Evolutionary conservation across 2,113 vertebrate genomes (phyloP).

Genomic region (Lophochroa leadbeateri): DNA sequence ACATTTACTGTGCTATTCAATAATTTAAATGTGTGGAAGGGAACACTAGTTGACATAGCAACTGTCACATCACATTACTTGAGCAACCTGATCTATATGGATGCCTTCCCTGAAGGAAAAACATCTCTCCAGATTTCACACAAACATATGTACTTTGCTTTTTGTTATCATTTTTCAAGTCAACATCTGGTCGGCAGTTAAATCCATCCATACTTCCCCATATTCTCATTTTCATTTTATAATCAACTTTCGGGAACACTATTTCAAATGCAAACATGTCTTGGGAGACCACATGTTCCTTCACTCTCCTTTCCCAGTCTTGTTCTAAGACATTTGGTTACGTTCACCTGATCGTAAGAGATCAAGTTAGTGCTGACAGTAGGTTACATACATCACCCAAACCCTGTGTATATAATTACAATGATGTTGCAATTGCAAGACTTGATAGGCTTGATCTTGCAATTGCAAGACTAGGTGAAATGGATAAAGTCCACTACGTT

Average conservation of each 20-base stretch:
- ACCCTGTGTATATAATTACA: neutral
- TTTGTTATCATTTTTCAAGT: conserved; percentile 36
- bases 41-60: conserved; percentile 69
- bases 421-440: neutral
- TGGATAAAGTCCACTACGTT: neutral
- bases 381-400: neutral
- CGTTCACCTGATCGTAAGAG: neutral
- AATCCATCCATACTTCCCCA: neutral
- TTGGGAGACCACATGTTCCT: neutral
- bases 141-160: conserved; percentile 52
- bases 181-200: conserved; percentile 60
- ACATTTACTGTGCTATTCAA: conserved; percentile 58
- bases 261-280: conserved; percentile 27
- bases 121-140: conserved; percentile 49
- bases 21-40: conserved; percentile 65
- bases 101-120: conserved; percentile 68
- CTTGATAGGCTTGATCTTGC: neutral
- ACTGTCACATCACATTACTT: conserved; percentile 72
- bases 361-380: neutral
- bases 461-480: neutral
- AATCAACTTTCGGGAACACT: conserved; percentile 30
- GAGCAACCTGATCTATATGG: conserved; percentile 62
- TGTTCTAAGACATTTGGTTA: neutral
- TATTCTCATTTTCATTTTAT: conserved; percentile 25
- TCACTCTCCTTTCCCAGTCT: neutral